These are phyloP conservation scores for Riptortus pedestris DNA, from an alignment of 1,140 invertebrate genomes.

Conservation along the genomic window DNA sequence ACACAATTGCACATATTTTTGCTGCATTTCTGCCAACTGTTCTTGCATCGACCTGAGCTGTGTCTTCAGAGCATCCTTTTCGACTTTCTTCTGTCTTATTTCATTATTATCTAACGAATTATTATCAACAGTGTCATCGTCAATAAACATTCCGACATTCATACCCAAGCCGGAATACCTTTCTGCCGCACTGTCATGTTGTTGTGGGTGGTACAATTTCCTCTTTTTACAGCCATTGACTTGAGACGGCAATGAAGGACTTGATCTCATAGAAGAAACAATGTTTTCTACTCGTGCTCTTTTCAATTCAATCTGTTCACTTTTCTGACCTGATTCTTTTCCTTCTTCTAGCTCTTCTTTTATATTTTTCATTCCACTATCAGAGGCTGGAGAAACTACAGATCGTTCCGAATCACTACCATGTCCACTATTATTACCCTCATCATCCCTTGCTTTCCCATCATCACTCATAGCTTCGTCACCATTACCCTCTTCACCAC, in stretches of 20 bases:
- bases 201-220: slow-evolving; percentile 92
- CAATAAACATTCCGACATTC: slow-evolving; percentile 39
- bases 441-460: slow-evolving; percentile 41
- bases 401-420: slow-evolving; percentile 55
- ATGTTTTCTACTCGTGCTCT: slow-evolving; percentile 89
- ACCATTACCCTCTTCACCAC: slow-evolving; percentile 36
- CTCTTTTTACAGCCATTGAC: slow-evolving; percentile 90
- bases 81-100: slow-evolving; percentile 68
- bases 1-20: slow-evolving; percentile 77
- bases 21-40: slow-evolving; percentile 80
- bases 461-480: slow-evolving; percentile 36
- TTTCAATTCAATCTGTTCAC: slow-evolving; percentile 59
- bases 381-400: slow-evolving; percentile 50
- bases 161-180: slow-evolving; percentile 47
- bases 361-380: slow-evolving; percentile 26
- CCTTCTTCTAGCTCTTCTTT: slow-evolving; percentile 44
- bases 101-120: slow-evolving; percentile 53
- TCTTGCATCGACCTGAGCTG: slow-evolving; percentile 79
- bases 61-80: slow-evolving; percentile 71
- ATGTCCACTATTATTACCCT: slow-evolving; percentile 38
- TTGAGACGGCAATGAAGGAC: slow-evolving; percentile 56
- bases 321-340: slow-evolving; percentile 43
- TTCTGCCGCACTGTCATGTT: slow-evolving; percentile 66
- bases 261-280: slow-evolving; percentile 79
- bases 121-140: slow-evolving; percentile 61